A percentile compares a stretch with the other conserved stretches of the same genome.
Evolutionary conservation across 2,888 invertebrate species (phyloP).

Genomic region (Platycheirus rosarum): DNA sequence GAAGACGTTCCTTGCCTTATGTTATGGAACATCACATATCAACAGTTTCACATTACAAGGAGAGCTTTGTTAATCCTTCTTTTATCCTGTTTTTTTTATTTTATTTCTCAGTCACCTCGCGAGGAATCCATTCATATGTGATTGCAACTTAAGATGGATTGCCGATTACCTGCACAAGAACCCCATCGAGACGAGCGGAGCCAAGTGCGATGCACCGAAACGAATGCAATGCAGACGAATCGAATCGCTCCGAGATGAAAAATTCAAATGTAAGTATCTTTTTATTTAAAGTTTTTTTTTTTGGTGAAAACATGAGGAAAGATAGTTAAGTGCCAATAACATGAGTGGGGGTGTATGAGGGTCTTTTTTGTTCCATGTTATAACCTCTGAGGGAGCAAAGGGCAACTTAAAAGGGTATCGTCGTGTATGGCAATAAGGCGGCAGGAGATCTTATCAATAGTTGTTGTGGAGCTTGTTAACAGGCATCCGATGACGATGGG

Average conservation of each 20-base stretch:
- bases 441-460: slow-evolving; percentile 40
- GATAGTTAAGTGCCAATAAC: slow-evolving; percentile 46
- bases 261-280: slow-evolving; percentile 95
- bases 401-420: slow-evolving; percentile 20
- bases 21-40: slow-evolving; percentile 45
- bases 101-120: slow-evolving; percentile 91
- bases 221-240: slow-evolving; percentile 94
- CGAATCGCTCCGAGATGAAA: slow-evolving; percentile 93
- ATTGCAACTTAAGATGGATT: slow-evolving; percentile 98
- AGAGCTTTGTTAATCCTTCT: slow-evolving; percentile 65
- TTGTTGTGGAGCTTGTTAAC: slow-evolving; percentile 32
- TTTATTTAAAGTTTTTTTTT: background rate
- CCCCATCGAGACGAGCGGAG: slow-evolving; percentile 98
- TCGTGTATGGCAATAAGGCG: background rate
- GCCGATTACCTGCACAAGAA: slow-evolving; percentile 95
- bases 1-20: slow-evolving; percentile 31
- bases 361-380: slow-evolving; percentile 32
- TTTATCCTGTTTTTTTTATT: slow-evolving; percentile 72
- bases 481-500: slow-evolving; percentile 21
- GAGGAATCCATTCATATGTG: slow-evolving; percentile 98
- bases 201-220: slow-evolving; percentile 96
- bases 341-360: slow-evolving; percentile 6
- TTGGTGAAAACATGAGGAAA: slow-evolving; percentile 15
- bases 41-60: slow-evolving; percentile 66
- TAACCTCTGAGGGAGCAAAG: slow-evolving; percentile 32